A percentile compares a stretch with the other conserved stretches of the same genome.
Conservation (phyloP, 2,888 invertebrate genomes). For the Zaprionus obscuricornis region DNA sequence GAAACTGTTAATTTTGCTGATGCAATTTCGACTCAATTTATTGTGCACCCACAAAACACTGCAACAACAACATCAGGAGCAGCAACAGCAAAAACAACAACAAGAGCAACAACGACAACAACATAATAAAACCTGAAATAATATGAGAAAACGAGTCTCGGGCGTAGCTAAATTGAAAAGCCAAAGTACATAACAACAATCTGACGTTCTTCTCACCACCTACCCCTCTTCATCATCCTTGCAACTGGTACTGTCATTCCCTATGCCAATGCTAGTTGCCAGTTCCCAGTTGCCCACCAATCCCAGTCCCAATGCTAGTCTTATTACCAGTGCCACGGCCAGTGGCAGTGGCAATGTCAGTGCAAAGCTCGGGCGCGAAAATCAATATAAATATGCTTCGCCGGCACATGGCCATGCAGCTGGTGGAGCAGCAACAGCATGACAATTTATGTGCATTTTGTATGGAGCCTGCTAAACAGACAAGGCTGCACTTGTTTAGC, state of each 20-base stretch:
- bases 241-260: no score
- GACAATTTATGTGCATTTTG: slow-evolving; percentile 78
- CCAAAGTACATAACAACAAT: slow-evolving; percentile 78
- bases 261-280: not conserved
- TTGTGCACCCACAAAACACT: slow-evolving; percentile 73
- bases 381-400: slow-evolving; percentile 77
- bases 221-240: no score
- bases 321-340: slow-evolving; percentile 7
- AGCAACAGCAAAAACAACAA: not conserved
- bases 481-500: slow-evolving; percentile 51
- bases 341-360: not conserved
- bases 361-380: slow-evolving; percentile 65
- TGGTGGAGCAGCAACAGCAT: slow-evolving; percentile 44
- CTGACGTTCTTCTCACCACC: slow-evolving; percentile 51
- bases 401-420: slow-evolving; percentile 58
- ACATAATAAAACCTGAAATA: slow-evolving; percentile 29
- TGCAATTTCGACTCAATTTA: slow-evolving; percentile 78
- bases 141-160: slow-evolving; percentile 62
- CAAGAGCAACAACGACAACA: slow-evolving; percentile 3
- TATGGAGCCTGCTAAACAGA: slow-evolving; percentile 78
- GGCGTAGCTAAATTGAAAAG: slow-evolving; percentile 68
- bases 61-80: slow-evolving; percentile 29
- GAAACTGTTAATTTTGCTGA: slow-evolving; percentile 78
- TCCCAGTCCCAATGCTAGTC: slow-evolving; percentile 31
- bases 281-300: slow-evolving; percentile 12